These are phyloP conservation scores for Vidua chalybeata DNA, from an alignment of 2,113 vertebrate species.

Conservation along the genomic window DNA sequence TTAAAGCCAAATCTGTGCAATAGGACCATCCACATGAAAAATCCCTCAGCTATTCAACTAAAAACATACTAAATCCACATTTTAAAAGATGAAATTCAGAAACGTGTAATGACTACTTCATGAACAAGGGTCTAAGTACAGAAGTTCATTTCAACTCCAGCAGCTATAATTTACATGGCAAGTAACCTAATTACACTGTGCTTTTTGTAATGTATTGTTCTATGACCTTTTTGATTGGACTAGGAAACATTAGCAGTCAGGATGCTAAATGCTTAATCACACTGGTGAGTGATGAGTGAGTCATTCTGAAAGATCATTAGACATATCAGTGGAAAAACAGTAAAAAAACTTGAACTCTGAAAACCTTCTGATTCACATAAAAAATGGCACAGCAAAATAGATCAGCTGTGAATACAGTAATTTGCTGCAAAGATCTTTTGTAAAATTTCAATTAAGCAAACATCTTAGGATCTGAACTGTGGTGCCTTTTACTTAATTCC, in stretches of 20 bases:
- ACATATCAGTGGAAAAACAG: not conserved
- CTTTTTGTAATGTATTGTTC: slow-evolving; percentile 21
- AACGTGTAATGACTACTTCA: not conserved
- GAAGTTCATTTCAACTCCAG: slow-evolving; percentile 14
- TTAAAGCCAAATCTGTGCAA: slow-evolving; percentile 62
- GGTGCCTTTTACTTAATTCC: not conserved
- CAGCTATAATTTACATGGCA: slow-evolving; percentile 7
- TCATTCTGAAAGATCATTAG: not conserved
- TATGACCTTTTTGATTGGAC: slow-evolving; percentile 8
- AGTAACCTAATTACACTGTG: slow-evolving; percentile 19
- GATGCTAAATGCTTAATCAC: slow-evolving; percentile 28
- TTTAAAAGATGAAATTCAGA: slow-evolving; percentile 29
- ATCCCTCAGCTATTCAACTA: slow-evolving; percentile 51
- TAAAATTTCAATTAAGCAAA: not conserved
- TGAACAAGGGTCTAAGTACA: not conserved
- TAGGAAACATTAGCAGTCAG: slow-evolving; percentile 6
- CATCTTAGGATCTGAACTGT: not conserved
- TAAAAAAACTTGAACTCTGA: not conserved
- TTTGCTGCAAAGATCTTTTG: not conserved
- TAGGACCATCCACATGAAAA: slow-evolving; percentile 67
- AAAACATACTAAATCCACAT: slow-evolving; percentile 27
- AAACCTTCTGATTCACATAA: not conserved
- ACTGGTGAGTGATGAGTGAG: slow-evolving; percentile 11
- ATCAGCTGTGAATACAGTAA: not conserved
- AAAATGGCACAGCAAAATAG: not conserved